A percentile compares a stretch with the other conserved stretches of the same genome.
These are phyloP conservation scores for Symphodus melops DNA, from an alignment of 2,113 vertebrate species.

Conservation along the genomic window DNA sequence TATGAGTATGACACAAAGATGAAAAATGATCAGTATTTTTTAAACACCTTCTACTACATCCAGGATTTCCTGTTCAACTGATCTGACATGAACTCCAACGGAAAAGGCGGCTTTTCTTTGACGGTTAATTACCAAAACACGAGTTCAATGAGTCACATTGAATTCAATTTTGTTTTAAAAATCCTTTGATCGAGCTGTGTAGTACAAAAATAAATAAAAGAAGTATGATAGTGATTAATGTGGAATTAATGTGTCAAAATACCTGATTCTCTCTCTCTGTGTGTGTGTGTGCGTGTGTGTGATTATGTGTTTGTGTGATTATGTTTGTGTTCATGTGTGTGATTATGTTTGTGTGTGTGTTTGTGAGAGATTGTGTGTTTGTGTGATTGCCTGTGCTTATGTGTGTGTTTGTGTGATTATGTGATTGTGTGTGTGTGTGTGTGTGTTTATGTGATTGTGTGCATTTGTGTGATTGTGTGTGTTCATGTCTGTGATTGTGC, in stretches of 20 bases:
- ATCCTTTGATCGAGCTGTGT: background rate
- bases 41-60: slow-evolving; percentile 34
- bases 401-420: background rate
- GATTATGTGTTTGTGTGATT: slow-evolving; percentile 2
- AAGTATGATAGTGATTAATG: slow-evolving; percentile 21
- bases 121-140: slow-evolving; percentile 13
- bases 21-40: slow-evolving; percentile 62
- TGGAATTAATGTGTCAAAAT: slow-evolving; percentile 16
- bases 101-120: slow-evolving; percentile 64
- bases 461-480: background rate
- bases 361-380: too few relatives aligned
- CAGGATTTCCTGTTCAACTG: slow-evolving; percentile 50
- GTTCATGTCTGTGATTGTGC: too few relatives aligned
- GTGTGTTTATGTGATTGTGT: too few relatives aligned
- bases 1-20: slow-evolving; percentile 50
- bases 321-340: too few relatives aligned
- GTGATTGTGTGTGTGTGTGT: background rate
- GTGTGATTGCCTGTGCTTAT: too few relatives aligned
- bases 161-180: slow-evolving; percentile 18
- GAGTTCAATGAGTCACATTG: slow-evolving; percentile 34
- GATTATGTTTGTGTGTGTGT: slow-evolving; percentile 28
- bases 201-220: slow-evolving; percentile 1
- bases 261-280: slow-evolving; percentile 1
- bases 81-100: slow-evolving; percentile 39
- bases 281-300: too few relatives aligned